These are phyloP conservation scores for Copidosoma floridanum DNA, from an alignment of 1,140 invertebrate species.

Conservation along the genomic window DNA sequence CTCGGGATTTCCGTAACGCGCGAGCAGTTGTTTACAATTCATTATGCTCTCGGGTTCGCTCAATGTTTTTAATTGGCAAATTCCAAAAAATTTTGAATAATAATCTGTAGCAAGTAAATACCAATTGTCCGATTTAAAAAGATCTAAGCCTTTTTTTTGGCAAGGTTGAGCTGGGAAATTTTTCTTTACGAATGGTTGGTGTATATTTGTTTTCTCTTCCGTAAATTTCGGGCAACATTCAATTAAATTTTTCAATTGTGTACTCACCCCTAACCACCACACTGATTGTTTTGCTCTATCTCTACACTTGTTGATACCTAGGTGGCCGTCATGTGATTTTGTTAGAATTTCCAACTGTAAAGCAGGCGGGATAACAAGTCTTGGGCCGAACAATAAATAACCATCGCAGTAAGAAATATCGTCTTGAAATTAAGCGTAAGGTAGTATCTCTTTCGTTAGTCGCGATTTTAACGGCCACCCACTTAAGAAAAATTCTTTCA, in stretches of 20 bases:
- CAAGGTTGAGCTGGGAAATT: slow-evolving; percentile 41
- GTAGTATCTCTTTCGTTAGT: slow-evolving; percentile 2
- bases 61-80: background rate
- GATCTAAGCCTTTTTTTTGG: slow-evolving; percentile 41
- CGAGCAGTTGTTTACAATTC: background rate
- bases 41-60: background rate
- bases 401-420: slow-evolving; percentile 18
- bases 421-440: slow-evolving; percentile 29
- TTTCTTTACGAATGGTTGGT: slow-evolving; percentile 45
- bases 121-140: too few relatives aligned
- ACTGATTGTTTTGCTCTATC: too few relatives aligned
- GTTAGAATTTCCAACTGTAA: slow-evolving; percentile 30
- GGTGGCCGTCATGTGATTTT: slow-evolving; percentile 31
- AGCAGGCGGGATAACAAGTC: slow-evolving; percentile 32
- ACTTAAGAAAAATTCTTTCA: slow-evolving; percentile 24
- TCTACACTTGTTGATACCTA: too few relatives aligned
- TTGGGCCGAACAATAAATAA: slow-evolving; percentile 16
- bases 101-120: slow-evolving; percentile 31
- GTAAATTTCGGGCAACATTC: slow-evolving; percentile 46
- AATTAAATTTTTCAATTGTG: slow-evolving; percentile 31
- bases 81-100: slow-evolving; percentile 23
- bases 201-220: too few relatives aligned
- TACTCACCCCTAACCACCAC: slow-evolving; percentile 30
- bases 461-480: slow-evolving; percentile 26
- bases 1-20: too few relatives aligned